Evolutionary conservation across 2,113 vertebrate genomes (phyloP), one percentile per base, ranked within the genome.

Genomic region (Tauraco erythrolophus): DNA sequence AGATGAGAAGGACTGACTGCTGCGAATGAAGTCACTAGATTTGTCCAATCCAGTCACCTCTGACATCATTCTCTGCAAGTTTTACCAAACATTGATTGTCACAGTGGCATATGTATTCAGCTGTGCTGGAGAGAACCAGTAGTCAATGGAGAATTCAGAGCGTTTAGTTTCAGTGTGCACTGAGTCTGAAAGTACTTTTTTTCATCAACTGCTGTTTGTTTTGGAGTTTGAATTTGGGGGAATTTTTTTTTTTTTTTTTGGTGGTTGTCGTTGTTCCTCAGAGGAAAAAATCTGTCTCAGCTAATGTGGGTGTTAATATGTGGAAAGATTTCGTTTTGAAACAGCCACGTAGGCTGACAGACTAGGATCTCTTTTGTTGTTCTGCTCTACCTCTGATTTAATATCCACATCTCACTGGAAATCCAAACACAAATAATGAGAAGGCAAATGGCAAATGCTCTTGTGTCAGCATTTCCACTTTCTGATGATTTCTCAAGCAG

Each of bases 31-130:
- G 50, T 51, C 5, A 68, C 88, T 53, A 37, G 57, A 41, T 61
- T 89, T 94, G 39, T 96, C 94, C 86, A 82, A 81, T 94, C 24
- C 54, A 37, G 80, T 89, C 61, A 30, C 35, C 48, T 88, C 62
- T 72, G 37, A 64, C 22, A 1, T 58, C 75, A 18, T 39, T 86
- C 56, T 74, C 89, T 95, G 35, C 19, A 96, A 91, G 88, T 86
- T 84, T 75, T 64, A 89, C 57, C 64, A 89, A 85, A 79, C 68
- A 41, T 72, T 93, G 56, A 12, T 24, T 76, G 70, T 35, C 57
- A 85, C 7, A 61, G 27, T 45, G 64, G 53, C 37, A 27, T 21
- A 51, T 33, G 27, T 23, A 58, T 92, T 68, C 70, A 82, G 39
- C 43, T 78, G 12, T 6, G 11, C 43, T 71, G 35, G 41, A 43